Percentiles rank a stretch among this genome's conserved stretches.
phyloP scores from a whole-genome alignment of 2,113 vertebrate species.

The Morone saxatilis region DNA sequence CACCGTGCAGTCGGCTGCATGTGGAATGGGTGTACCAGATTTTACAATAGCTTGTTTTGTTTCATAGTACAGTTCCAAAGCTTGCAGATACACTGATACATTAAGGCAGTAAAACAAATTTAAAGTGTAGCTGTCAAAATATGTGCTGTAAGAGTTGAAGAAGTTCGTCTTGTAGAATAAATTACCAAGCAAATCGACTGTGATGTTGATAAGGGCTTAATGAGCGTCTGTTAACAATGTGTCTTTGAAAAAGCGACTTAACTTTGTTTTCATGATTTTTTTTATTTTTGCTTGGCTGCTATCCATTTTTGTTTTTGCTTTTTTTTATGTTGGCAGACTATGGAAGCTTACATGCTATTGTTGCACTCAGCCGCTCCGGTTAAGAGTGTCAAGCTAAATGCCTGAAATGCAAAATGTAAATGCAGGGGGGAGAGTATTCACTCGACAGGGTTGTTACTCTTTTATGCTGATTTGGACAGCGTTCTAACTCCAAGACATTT shows the following conservation, averaged over 20 bases:
- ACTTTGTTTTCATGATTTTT: slow-evolving; percentile 29
- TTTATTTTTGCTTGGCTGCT: slow-evolving; percentile 22
- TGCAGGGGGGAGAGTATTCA: slow-evolving; percentile 32
- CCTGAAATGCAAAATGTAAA: slow-evolving; percentile 67
- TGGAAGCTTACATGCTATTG: slow-evolving; percentile 49
- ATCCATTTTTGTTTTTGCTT: slow-evolving; percentile 47
- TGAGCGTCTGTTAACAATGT: slow-evolving; percentile 53
- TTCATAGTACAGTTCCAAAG: neutral
- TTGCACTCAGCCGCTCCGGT: slow-evolving; percentile 44
- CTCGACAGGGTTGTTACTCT: slow-evolving; percentile 45
- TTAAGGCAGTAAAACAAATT: slow-evolving; percentile 1
- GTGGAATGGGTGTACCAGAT: neutral
- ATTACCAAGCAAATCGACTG: slow-evolving; percentile 38
- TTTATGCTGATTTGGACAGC: slow-evolving; percentile 60
- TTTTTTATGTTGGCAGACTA: slow-evolving; percentile 35
- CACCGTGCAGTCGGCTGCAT: slow-evolving; percentile 4
- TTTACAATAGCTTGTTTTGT: slow-evolving; percentile 7
- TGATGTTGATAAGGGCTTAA: slow-evolving; percentile 57
- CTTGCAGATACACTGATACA: neutral
- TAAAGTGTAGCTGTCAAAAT: slow-evolving; percentile 14
- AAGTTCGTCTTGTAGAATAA: slow-evolving; percentile 12
- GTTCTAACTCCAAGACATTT: slow-evolving; percentile 40
- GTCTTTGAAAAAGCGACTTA: slow-evolving; percentile 41
- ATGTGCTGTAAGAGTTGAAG: neutral
- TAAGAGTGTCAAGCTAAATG: slow-evolving; percentile 60